These are phyloP conservation scores for Cephalopholis sonnerati DNA, from an alignment of 2,113 vertebrate genomes.

Conservation along the genomic window DNA sequence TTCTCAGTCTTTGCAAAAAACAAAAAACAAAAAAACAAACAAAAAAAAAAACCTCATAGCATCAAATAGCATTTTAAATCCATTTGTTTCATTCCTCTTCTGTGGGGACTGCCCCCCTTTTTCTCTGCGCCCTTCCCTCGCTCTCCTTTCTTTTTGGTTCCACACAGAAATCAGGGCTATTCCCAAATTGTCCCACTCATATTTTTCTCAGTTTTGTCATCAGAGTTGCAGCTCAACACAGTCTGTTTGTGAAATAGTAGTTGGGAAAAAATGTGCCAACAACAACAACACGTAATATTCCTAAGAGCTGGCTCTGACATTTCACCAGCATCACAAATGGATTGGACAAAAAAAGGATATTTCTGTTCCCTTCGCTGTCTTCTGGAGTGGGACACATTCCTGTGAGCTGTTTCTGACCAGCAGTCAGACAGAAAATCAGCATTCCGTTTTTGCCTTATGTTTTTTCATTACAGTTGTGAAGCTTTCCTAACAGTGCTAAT, in stretches of 20 bases:
- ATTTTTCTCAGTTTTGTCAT: slow-evolving; percentile 21
- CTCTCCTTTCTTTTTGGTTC: slow-evolving; percentile 51
- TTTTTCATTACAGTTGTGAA: neutral
- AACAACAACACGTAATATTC: slow-evolving; percentile 38
- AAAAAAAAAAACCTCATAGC: slow-evolving; percentile 15
- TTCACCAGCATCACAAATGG: slow-evolving; percentile 63
- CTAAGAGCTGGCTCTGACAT: slow-evolving; percentile 66
- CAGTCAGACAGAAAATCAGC: neutral
- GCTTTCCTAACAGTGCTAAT: neutral
- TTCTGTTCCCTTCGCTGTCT: neutral
- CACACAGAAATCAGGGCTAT: slow-evolving; percentile 69
- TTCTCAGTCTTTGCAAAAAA: slow-evolving; percentile 45
- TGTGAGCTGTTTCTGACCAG: neutral
- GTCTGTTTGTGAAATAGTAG: slow-evolving; percentile 35
- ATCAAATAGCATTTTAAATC: slow-evolving; percentile 79
- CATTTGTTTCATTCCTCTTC: slow-evolving; percentile 75
- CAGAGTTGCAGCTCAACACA: slow-evolving; percentile 41
- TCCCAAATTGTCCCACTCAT: slow-evolving; percentile 56
- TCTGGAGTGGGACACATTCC: neutral
- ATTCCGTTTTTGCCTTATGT: neutral
- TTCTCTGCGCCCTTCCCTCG: slow-evolving; percentile 25
- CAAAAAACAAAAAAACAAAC: slow-evolving; percentile 30
- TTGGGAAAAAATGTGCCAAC: slow-evolving; percentile 36
- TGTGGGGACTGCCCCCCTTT: slow-evolving; percentile 34
- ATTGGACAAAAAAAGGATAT: slow-evolving; percentile 33